Evolutionary conservation across 2,797 vertebrate genomes (phyloP), one percentile per base, ranked within the genome.

Genomic region (Garrulus glandarius): DNA sequence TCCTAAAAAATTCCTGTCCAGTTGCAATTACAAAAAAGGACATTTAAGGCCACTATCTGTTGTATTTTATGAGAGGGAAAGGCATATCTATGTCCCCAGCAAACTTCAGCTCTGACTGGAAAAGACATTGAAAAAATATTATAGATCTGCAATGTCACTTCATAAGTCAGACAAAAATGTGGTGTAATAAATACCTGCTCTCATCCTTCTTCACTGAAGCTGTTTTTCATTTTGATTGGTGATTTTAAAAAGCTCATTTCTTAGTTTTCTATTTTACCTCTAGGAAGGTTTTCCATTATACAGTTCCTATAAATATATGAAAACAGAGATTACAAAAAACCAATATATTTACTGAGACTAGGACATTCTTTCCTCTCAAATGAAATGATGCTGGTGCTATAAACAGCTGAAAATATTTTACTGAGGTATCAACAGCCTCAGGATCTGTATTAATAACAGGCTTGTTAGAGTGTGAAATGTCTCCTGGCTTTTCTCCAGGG

Each of bases 141-240:
- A 78, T 57, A 89, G 78, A 77, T 49, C 81, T 78, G 26, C 55
- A 65, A 32, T 84, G 36, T 89, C 46, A 56, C 26, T 92, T 92
- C 23, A 4, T 84, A 95, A 96, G 71, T 80, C 91, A 85, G 61
- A 26, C n/a, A 85, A 87, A 92, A 75, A 60, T 74, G 41, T 68
- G 49, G 7, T 84, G 60, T 84, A 89, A 89, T 82, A 89, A 95
- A 95, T 95, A 94, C 59, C 27, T 86, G 11, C 6, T 7, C 53
- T 97, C 61, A 65, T 83, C n/a, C 36, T 55, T 72, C 74, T 89
- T 95, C 67, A 32, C 61, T 94, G 52, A 92, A 72, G 36, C 46
- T 95, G 29, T 93, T 96, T 91, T 89, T 96, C 78, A 94, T 95
- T 94, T 89, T 95, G 88, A 94, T 96, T 89, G 86, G 79, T 84